These are phyloP conservation scores for Eospalax fontanierii DNA, from an alignment of 2,797 vertebrate species.

Conservation along the genomic window DNA sequence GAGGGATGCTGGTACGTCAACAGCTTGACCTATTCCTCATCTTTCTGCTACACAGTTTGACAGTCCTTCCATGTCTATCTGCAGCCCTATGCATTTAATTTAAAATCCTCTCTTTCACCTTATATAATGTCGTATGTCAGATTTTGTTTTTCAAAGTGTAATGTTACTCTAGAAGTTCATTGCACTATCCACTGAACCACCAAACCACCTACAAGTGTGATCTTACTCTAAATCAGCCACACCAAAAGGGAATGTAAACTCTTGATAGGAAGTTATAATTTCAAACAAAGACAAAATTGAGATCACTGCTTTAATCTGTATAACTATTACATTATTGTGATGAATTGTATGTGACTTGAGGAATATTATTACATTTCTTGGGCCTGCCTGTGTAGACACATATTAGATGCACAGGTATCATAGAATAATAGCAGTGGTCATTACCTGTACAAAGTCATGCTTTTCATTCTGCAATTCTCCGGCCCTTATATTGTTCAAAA, in stretches of 20 bases:
- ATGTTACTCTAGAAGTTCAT: not conserved
- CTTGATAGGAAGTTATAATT: not conserved
- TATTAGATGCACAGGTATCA: not conserved
- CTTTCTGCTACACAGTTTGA: not conserved
- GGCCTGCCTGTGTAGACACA: not conserved
- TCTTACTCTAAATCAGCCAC: conserved; percentile 1
- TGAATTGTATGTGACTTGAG: not conserved
- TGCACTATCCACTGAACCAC: too few species aligned
- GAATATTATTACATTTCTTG: not conserved
- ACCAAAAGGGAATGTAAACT: not conserved
- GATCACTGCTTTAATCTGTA: not conserved
- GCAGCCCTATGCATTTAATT: not conserved
- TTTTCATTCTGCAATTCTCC: not conserved
- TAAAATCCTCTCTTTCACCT: not conserved
- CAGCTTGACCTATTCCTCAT: not conserved
- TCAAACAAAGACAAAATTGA: conserved; percentile 32
- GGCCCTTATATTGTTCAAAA: not conserved
- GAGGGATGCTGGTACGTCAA: not conserved
- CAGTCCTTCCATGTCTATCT: not conserved
- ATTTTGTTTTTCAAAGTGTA: not conserved
- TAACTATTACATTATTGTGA: not conserved
- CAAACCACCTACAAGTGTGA: not conserved
- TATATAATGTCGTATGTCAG: not conserved
- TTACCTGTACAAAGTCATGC: not conserved
- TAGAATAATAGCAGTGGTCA: not conserved